A percentile compares a stretch with the other conserved stretches of the same genome.
Evolutionary conservation across 2,113 vertebrate genomes (phyloP).

Genomic region (Toxotes jaculatrix): DNA sequence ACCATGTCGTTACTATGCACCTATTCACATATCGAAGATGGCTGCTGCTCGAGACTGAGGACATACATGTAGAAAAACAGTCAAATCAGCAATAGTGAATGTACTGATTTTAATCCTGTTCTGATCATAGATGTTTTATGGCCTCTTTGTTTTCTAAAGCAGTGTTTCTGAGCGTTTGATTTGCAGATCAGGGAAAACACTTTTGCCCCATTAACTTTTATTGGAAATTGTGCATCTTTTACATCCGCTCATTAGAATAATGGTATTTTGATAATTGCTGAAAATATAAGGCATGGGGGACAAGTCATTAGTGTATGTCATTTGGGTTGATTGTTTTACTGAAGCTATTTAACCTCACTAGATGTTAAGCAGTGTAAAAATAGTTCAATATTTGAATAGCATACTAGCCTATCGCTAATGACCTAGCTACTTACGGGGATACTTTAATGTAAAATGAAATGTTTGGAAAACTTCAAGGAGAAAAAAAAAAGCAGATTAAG

Average conservation of each 20-base stretch:
- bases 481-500: not conserved
- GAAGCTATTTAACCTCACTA: constrained; percentile 36
- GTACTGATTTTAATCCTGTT: constrained; percentile 29
- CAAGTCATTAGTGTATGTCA: constrained; percentile 47
- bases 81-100: constrained; percentile 17
- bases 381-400: not conserved
- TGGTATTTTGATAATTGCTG: constrained; percentile 56
- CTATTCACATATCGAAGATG: constrained; percentile 64
- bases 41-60: constrained; percentile 54
- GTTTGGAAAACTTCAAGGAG: not conserved
- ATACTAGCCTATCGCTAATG: not conserved
- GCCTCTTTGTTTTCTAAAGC: not conserved
- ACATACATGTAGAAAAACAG: constrained; percentile 29
- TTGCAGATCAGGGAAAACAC: constrained; percentile 40
- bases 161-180: constrained; percentile 14
- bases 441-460: constrained; percentile 1
- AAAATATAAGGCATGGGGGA: constrained; percentile 39
- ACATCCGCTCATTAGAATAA: constrained; percentile 48
- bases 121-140: constrained; percentile 16
- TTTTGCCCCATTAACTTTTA: constrained; percentile 55
- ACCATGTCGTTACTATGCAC: constrained; percentile 67
- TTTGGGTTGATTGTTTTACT: constrained; percentile 52
- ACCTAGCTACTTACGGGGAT: not conserved
- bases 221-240: constrained; percentile 50
- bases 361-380: constrained; percentile 24